Evolutionary conservation across 2,888 invertebrate species (phyloP).

Genomic region (Brachyopa scutellaris): DNA sequence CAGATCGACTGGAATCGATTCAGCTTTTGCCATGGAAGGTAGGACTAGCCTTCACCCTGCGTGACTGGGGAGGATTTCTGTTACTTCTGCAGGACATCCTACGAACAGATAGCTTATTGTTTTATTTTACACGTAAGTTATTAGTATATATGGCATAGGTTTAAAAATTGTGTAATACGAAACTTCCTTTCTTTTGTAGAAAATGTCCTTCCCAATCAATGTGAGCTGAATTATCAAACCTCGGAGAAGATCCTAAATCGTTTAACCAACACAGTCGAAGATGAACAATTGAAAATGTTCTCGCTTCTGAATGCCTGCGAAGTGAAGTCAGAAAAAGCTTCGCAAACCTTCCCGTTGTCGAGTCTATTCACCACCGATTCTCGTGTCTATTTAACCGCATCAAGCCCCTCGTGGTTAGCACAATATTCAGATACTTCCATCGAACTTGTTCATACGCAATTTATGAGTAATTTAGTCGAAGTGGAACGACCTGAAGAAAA

Average conservation of each 20-base stretch:
- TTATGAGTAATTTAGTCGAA: constrained; percentile 83
- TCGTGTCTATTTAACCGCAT: constrained; percentile 81
- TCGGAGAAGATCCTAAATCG: constrained; percentile 79
- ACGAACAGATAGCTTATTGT: constrained; percentile 83
- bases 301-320: constrained; percentile 82
- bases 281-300: constrained; percentile 81
- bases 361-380: constrained; percentile 80
- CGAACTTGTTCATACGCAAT: constrained; percentile 80
- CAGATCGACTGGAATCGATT: constrained; percentile 82
- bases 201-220: constrained; percentile 81
- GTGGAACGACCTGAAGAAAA: constrained; percentile 81
- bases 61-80: constrained; percentile 80
- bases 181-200: constrained; percentile 75
- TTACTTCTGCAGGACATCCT: constrained; percentile 83
- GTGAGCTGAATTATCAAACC: constrained; percentile 79
- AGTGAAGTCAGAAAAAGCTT: constrained; percentile 78
- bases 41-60: constrained; percentile 82
- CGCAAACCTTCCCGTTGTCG: constrained; percentile 76
- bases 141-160: too few species aligned
- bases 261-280: constrained; percentile 75
- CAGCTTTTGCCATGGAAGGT: constrained; percentile 84
- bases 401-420: constrained; percentile 82
- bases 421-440: constrained; percentile 75
- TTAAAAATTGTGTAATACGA: too few species aligned
- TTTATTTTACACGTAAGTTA: constrained; percentile 82